Evolutionary conservation across 2,797 vertebrate species (phyloP).

Genomic region (Choloepus didactylus): DNA sequence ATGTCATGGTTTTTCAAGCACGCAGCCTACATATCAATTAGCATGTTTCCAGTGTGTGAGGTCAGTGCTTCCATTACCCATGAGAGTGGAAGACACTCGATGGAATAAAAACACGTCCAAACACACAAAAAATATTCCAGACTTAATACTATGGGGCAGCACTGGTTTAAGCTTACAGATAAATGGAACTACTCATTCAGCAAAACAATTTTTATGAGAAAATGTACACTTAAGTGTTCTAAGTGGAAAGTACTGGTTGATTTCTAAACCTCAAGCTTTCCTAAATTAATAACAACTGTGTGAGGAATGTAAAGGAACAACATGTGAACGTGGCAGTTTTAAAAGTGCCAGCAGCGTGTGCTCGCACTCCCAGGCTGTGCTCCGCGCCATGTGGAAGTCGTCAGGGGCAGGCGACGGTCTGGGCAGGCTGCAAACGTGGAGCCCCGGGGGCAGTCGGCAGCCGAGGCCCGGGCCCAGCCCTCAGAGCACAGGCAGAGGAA

Average conservation of each 20-base stretch:
- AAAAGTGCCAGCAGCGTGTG: background rate
- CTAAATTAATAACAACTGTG: slow-evolving; percentile 81
- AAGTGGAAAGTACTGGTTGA: slow-evolving; percentile 72
- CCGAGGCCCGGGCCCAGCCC: background rate
- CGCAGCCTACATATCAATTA: background rate
- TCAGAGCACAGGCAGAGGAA: background rate
- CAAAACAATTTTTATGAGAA: slow-evolving; percentile 66
- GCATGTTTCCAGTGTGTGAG: background rate
- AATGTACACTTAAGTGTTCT: slow-evolving; percentile 70
- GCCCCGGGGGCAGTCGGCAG: background rate
- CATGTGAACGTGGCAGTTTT: slow-evolving; percentile 54
- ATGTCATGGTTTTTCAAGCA: background rate
- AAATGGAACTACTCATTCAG: slow-evolving; percentile 73
- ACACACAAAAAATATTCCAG: background rate
- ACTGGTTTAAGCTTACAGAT: slow-evolving; percentile 59
- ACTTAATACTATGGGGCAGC: background rate
- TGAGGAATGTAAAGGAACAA: slow-evolving; percentile 36
- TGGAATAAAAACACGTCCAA: background rate
- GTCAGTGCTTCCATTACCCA: background rate
- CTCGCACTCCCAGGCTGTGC: slow-evolving; percentile 30
- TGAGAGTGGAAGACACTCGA: background rate
- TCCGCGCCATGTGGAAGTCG: slow-evolving; percentile 45
- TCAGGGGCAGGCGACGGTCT: slow-evolving; percentile 2
- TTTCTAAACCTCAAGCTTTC: slow-evolving; percentile 75
- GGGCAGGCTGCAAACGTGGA: background rate